Base-by-base conservation (phyloP, 2,113 vertebrate genomes). In the Platichthys flesus region DNA sequence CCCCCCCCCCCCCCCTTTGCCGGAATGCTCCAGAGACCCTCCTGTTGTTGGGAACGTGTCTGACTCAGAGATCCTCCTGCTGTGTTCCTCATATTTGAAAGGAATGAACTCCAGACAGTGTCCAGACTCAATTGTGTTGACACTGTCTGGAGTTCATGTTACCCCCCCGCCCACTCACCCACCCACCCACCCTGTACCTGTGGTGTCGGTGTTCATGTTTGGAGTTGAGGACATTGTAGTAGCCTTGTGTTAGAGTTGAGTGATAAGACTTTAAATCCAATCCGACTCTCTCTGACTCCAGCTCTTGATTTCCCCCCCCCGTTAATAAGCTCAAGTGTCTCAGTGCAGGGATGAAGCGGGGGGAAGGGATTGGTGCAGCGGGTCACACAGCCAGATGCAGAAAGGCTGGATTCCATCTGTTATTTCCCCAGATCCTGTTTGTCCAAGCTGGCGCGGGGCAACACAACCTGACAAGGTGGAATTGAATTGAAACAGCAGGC, bases 261-360 rank as follows among this genome's bases (percentile, higher is more conserved):
- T 31, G 83, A 82, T 82, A 69, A 82, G 79, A 72, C 70, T 81
- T 82, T 72, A 24, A 70, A 62, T 80, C 80, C 72, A 78, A 79
- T 84, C 72, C 49, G 61, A 45, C 49, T 10, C 31, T 3, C 10
- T 7, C 31, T 56, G 72, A 81, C 63, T 69, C 31, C 5, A 87
- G 79, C 67, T 78, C 63, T 37, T 71, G 74, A 81, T 81, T 59
- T 77, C 66, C 47, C 55, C 68, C 21, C 69, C 74, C 67, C 47
- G 70, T 80, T 84, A 78, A 86, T 85, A 73, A 78, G 63, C 70
- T 81, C 28, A 40, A 82, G 76, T 75, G 72, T 74, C 74, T 89
- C 69, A 51, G 71, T 56, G 61, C 40, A 23, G 81, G 55, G 68
- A 77, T 78, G 67, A 78, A 75, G 70, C 66, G 70, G 55, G 66